These are phyloP conservation scores for Streblospio benedicti DNA, from an alignment of 1,140 invertebrate genomes.

Conservation along the genomic window DNA sequence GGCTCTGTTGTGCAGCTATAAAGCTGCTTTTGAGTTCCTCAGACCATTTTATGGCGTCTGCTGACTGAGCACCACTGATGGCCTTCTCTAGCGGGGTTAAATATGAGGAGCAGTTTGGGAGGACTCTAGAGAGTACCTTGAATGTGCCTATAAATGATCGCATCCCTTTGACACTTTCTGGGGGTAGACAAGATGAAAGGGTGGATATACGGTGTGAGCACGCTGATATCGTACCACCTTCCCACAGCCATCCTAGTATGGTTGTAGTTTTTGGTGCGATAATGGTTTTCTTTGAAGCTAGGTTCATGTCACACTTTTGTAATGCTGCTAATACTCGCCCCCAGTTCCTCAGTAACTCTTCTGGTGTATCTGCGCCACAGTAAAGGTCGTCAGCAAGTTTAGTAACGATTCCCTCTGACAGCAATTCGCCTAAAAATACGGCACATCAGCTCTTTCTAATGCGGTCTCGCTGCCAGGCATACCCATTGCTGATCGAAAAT, in stretches of 20 bases:
- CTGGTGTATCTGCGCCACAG: neutral
- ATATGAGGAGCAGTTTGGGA: too few relatives aligned
- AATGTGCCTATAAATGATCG: too few relatives aligned
- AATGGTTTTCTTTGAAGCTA: conserved; percentile 16
- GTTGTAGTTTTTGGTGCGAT: too few relatives aligned
- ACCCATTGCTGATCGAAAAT: conserved; percentile 22
- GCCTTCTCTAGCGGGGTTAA: too few relatives aligned
- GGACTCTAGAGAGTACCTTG: too few relatives aligned
- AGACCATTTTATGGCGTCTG: conserved; percentile 18
- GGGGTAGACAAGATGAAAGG: neutral
- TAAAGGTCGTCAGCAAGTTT: conserved; percentile 20
- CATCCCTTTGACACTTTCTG: neutral
- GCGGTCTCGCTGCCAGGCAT: too few relatives aligned
- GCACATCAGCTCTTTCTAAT: conserved; percentile 25
- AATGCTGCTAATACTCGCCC: conserved; percentile 2
- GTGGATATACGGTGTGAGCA: neutral
- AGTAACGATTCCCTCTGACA: conserved; percentile 20
- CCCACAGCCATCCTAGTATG: neutral
- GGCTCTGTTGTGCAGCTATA: too few relatives aligned
- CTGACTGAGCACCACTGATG: too few relatives aligned
- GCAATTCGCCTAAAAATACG: conserved; percentile 20
- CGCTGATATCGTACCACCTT: neutral
- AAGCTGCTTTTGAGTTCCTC: conserved; percentile 14
- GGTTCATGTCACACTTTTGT: neutral
- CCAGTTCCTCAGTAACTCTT: conserved; percentile 8